Evolutionary conservation across 1,140 invertebrate species (phyloP), one percentile per base, ranked within the genome.

Genomic region (Whitmania pigra): DNA sequence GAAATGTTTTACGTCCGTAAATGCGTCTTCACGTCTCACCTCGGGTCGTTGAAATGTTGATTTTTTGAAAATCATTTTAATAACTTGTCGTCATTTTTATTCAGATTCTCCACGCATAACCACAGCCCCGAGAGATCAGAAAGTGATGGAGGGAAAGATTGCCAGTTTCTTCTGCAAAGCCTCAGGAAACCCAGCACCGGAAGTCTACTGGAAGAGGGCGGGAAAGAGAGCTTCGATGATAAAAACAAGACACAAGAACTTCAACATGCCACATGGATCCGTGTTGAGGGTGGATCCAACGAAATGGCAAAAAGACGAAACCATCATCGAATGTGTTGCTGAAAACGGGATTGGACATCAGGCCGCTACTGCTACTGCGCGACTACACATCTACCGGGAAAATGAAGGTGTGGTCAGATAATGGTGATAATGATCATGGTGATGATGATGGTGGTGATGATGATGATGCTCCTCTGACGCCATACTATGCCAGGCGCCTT

Each of bases 121-220:
- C 7, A 63, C 22, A 22, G 29, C 57, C 29, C 79, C 79, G 67
- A 77, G 74, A 63, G 76, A 76, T 71, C 75, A 77, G 71, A 78
- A 77, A 71, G 94, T 96, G 43, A 88, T 89, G 72, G 89, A 88
- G 69, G 91, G 91, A 71, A 89, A 89, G n/a, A 90, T 92, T 71
- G 93, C 93, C 0, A 90, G 90, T 55, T 96, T 97, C 85, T 94
- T 93, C 83, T 98, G 94, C 85, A 89, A 89, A 66, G 93, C 93
- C 22, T 86, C 89, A 67, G 93, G 94, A 22, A 89, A 93, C 83
- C 94, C 94, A 57, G 78, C 80, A 20, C 92, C 92, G 0, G 87
- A 88, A 75, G 91, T 95, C 76, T 87, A 90, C 80, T 94, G 92
- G 93, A 86, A 89, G 75, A 93, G 93, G 82, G 93, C 93, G 84